Base-by-base conservation (phyloP, 2,888 invertebrate species). In the Dinocampus coccinellae region DNA sequence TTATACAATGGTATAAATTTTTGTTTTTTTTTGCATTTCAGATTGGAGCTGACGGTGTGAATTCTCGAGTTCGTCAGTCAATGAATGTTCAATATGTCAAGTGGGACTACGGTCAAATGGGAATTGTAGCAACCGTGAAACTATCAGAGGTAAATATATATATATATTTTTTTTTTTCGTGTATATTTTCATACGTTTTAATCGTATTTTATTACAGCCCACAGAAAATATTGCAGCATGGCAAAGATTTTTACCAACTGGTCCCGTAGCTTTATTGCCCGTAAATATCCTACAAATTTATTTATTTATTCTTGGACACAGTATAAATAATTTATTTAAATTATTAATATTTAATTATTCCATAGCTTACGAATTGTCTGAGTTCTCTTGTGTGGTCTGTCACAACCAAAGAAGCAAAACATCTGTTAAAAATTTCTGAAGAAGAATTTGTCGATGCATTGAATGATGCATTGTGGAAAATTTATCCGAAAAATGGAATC, bases 381-480 rank as follows among this genome's bases (percentile, higher is more conserved):
- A 96, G 97, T 82, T 98, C 97, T 0, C 89, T 99, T n/a, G 98
- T 99, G 1, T 99, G 99, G 99, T 93, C 94, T 20, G 95, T 95
- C 0, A 92, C 93, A 47, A 89, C 90, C 2, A 89, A 91, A 24
- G 91, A 95, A 80, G 96, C 97, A 0, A 93, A 94, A 81, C 87
- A 91, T 67, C 88, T 99, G 26, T 85, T 95, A 57, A 85, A 90
- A 24, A 85, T 97, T 77, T 85, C 93, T 0, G 91, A 93, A 0
- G 93, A 94, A 68, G 91, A 93, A 75, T 99, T 99, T 88, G 92
- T 97, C 0, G 95, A 97, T 85, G 92, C 92, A 4, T 87, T 99
- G 3, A 98, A 99, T 85, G 91, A 93, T 81, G 95, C 97, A 13
- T 89, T 97, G 90, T 93, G 92, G 92, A 91, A 91, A 82, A 89